Evolutionary conservation across 2,888 invertebrate genomes (phyloP), one percentile per base, ranked within the genome.

Genomic region (Artemia sinica): DNA sequence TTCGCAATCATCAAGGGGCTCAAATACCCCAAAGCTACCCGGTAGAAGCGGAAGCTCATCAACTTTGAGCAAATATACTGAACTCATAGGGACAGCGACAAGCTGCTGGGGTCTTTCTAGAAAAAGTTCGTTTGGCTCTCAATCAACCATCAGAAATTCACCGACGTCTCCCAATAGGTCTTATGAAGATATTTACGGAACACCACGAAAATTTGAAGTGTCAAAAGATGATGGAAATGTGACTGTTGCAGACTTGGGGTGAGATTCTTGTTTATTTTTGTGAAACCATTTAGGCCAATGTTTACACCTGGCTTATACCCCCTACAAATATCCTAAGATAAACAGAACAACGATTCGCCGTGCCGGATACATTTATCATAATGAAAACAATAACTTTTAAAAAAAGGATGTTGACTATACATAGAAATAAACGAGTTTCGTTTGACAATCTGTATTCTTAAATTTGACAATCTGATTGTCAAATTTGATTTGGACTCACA

Each of bases 101-200:
- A 28, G 63, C 28, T 58, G 63, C 63, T 58, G 63, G 63, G 63
- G 63, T 10, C 63, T 58, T 18, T 18, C 63, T n/a, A 58, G 63
- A 28, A 58, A 58, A 58, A 58, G 63, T 58, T n/a, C 63, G 11
- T 58, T 58, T 58, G 63, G 63, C 28, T 58, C 63, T 8, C 63
- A 58, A 28, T 58, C 63, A 10, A 58, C 63, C n/a, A 58, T 58
- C 28, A 58, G 63, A 11, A 58, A 58, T 11, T 58, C 63, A n/a
- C 63, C 63, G 14, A 58, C 63, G 63, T 58, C 63, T 58, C 63
- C 63, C n/a, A 9, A 58, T 58, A 28, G n/a, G n/a, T 58, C 63
- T 28, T 10, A 58, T 58, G 63, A 58, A 8, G 63, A 58, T 58
- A 58, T 58, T 58, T 58, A 58, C 10, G 63, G 63, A 10, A 58